Percentiles rank a stretch among this genome's conserved stretches.
Evolutionary conservation across 2,888 invertebrate species (phyloP).

Genomic region (Lypha dubia): DNA sequence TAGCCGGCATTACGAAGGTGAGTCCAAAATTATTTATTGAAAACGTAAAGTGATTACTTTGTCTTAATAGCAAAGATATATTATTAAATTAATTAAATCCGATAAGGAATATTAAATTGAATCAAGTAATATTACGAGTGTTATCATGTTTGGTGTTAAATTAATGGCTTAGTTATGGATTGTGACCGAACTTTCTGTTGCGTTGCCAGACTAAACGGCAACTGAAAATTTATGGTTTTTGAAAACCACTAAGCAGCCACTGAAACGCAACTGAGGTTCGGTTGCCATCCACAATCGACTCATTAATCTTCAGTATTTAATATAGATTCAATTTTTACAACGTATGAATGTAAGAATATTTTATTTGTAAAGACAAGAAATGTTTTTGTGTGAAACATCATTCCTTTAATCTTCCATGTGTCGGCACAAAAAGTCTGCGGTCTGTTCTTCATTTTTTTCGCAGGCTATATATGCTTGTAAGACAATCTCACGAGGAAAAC

Average conservation of each 20-base stretch:
- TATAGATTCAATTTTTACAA: constrained; percentile 64
- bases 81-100: constrained; percentile 10
- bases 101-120: constrained; percentile 24
- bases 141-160: constrained; percentile 47
- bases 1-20: constrained; percentile 68
- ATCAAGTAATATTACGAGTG: constrained; percentile 63
- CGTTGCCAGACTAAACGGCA: no score
- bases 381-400: constrained; percentile 17
- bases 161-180: no score
- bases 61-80: not conserved
- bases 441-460: constrained; percentile 78
- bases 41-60: constrained; percentile 18
- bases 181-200: no score
- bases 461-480: constrained; percentile 78
- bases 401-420: constrained; percentile 75
- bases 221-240: no score
- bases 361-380: constrained; percentile 59
- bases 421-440: constrained; percentile 78
- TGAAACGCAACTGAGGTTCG: no score
- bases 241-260: no score
- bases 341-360: constrained; percentile 61
- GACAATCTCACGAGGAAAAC: constrained; percentile 77
- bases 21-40: constrained; percentile 49
- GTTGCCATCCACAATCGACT: no score
- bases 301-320: constrained; percentile 59